These are phyloP conservation scores for Amiota minor DNA, from an alignment of 2,888 invertebrate genomes.

Conservation along the genomic window DNA sequence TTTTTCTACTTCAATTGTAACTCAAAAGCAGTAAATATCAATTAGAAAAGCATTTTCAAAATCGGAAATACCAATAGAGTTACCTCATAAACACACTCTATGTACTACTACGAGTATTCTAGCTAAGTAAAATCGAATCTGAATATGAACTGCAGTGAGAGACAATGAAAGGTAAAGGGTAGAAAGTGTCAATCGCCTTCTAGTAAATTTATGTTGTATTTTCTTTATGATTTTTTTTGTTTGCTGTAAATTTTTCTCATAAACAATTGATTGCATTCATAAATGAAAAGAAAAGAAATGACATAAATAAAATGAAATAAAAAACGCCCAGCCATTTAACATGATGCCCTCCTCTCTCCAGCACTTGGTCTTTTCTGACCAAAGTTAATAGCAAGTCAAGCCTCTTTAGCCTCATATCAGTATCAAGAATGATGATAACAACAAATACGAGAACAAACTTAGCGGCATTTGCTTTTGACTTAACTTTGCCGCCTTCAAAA, in stretches of 20 bases:
- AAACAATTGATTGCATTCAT: constrained; percentile 26
- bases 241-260: background rate
- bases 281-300: background rate
- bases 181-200: no score
- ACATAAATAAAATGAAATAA: background rate
- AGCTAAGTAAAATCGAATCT: background rate
- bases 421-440: background rate
- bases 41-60: constrained; percentile 8
- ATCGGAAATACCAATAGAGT: constrained; percentile 4
- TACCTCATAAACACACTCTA: background rate
- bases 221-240: no score
- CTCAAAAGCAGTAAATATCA: background rate
- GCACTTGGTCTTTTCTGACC: no score
- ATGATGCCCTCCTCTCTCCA: no score
- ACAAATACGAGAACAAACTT: no score
- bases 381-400: constrained; percentile 14
- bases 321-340: background rate
- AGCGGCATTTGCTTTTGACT: no score
- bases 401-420: constrained; percentile 9
- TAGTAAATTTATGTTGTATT: no score
- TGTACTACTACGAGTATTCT: no score
- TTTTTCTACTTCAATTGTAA: no score
- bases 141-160: background rate
- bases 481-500: no score
- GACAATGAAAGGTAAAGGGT: no score